Base-by-base conservation (phyloP, 2,113 vertebrate genomes). In the Dasyprocta punctata region DNA sequence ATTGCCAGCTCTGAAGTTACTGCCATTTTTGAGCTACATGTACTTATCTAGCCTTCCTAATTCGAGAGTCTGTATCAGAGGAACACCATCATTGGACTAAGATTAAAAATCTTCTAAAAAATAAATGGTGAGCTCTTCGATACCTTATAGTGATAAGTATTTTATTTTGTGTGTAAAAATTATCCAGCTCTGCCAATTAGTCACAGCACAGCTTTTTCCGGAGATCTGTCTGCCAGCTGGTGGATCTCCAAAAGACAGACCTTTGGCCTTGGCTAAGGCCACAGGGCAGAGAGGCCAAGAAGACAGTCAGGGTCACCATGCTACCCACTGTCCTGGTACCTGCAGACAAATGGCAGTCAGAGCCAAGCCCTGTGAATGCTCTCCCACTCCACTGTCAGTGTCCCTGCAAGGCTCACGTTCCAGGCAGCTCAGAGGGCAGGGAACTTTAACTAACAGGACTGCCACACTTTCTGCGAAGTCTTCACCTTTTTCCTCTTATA, bases 1-100 rank as follows among this genome's bases (percentile, higher is more conserved):
- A 49, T 94, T 97, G 97, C 96, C 96, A 97, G 96, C 97, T 78
- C 94, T 81, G 94, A 97, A 98, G 98, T 97, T 90, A 49, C 96
- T 96, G 97, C 96, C 96, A 92, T 97, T 96, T 98, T 73, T 56
- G 90, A 96, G 97, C 96, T 49, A 36, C 58, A 38, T 20, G 44
- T 75, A 95, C 95, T 94, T n/a, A 63, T 7, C 71, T 1, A 65
- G 82, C 90, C 87, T 86, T 94, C 93, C 78, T 54, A 9, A 22
- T 94, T 30, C 28, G 36, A 95, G 89, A 89, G 77, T 47, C 52
- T 95, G 67, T 75, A 73, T 41, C 44, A 24, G 38, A 96, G 26
- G 47, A 47, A 78, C 0, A 19, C 38, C 41, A 52, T 44, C 49
- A 11, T 6, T 60, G 90, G 88, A 89, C 71, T 26, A 78, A 75